Percentiles rank a stretch among this genome's conserved stretches.
Evolutionary conservation across 35 echinoderm and acorn worm genomes (phyloP).

Genomic region (Holothuria glaberrima): DNA sequence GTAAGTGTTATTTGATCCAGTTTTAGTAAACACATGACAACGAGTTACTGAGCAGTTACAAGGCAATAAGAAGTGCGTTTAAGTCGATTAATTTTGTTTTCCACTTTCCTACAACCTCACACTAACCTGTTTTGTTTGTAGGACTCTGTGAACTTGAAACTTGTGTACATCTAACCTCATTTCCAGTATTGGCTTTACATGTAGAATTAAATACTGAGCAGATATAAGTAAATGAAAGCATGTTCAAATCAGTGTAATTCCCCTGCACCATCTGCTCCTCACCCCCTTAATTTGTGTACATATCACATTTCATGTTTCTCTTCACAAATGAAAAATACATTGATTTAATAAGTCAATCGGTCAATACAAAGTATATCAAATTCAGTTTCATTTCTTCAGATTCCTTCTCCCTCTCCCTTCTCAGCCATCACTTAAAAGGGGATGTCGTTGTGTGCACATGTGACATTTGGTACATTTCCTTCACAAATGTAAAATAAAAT

Average conservation of each 20-base stretch:
- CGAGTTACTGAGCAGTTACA: not conserved
- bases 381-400: not conserved
- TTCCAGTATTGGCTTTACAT: not conserved
- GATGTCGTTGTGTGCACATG: not conserved
- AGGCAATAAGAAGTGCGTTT: not conserved
- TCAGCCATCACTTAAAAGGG: not conserved
- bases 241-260: not conserved
- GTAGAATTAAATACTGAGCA: not conserved
- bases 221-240: not conserved
- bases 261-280: not conserved
- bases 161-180: not conserved
- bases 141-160: not conserved
- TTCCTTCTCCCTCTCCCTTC: not conserved
- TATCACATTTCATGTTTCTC: not conserved
- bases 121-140: not conserved
- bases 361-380: not conserved
- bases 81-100: not conserved
- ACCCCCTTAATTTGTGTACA: not conserved
- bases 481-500: constrained; percentile 1
- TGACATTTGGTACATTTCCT: not conserved
- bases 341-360: not conserved
- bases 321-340: not conserved
- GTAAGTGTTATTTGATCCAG: not conserved
- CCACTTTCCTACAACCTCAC: not conserved
- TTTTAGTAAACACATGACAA: not conserved